A percentile compares a stretch with the other conserved stretches of the same genome.
phyloP scores from a whole-genome alignment of 2,888 invertebrate genomes.

The Sphaerophoria taeniata region DNA sequence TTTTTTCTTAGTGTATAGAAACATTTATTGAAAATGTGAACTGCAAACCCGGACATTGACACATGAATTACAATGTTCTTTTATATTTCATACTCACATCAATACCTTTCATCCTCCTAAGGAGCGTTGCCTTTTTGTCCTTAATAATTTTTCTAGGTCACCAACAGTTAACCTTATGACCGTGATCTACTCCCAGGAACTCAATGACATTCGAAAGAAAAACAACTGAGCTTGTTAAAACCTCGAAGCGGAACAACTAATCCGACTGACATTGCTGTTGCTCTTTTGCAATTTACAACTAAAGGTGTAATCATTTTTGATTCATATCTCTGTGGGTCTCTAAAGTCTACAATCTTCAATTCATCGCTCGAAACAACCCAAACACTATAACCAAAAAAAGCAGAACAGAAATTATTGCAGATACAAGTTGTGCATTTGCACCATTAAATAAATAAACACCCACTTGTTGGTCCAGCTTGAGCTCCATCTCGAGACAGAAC shows the following conservation, averaged over 20 bases:
- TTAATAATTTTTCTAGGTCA: conserved; percentile 42
- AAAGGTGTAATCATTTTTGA: conserved; percentile 58
- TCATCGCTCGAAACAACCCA: conserved; percentile 41
- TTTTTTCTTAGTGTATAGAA: too few species aligned
- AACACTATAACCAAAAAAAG: conserved; percentile 15
- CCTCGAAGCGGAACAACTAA: conserved; percentile 37
- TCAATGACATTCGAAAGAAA: conserved; percentile 45
- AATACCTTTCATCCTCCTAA: too few species aligned
- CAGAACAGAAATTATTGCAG: conserved; percentile 17
- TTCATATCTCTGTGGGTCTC: conserved; percentile 57
- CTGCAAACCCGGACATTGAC: too few species aligned
- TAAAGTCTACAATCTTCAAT: conserved; percentile 56
- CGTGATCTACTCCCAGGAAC: conserved; percentile 46
- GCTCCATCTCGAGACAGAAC: conserved; percentile 25
- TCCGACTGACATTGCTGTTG: background rate
- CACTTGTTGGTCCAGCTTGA: conserved; percentile 66
- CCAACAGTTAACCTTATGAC: conserved; percentile 16
- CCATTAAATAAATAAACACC: conserved; percentile 75
- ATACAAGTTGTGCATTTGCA: conserved; percentile 70
- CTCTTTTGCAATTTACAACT: conserved; percentile 23
- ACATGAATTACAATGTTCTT: too few species aligned
- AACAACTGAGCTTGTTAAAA: background rate
- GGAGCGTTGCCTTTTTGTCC: too few species aligned
- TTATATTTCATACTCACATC: too few species aligned
- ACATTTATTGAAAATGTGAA: too few species aligned